Evolutionary conservation across 2,888 invertebrate species (phyloP).

Genomic region (Folsomia manolachei): DNA sequence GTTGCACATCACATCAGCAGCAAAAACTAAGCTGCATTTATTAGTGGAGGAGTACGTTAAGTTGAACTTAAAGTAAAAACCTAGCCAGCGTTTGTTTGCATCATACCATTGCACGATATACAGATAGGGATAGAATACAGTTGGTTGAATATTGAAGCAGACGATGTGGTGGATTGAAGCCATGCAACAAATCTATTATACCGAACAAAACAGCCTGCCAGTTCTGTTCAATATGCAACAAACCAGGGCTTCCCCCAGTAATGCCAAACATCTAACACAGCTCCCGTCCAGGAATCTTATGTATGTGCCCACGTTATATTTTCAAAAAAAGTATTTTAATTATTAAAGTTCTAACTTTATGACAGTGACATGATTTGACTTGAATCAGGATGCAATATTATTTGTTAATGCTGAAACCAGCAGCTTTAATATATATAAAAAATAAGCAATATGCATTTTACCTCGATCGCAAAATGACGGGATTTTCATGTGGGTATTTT

Average conservation of each 20-base stretch:
- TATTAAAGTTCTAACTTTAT: neutral
- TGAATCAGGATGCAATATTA: too few relatives aligned
- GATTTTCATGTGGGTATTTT: neutral
- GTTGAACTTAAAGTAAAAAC: neutral
- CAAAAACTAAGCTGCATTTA: conserved; percentile 3
- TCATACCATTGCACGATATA: neutral
- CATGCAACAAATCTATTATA: neutral
- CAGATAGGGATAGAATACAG: neutral
- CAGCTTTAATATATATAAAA: too few relatives aligned
- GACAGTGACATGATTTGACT: too few relatives aligned
- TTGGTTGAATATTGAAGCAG: neutral
- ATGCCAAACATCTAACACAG: conserved; percentile 50
- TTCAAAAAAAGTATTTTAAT: neutral
- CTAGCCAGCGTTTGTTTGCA: neutral
- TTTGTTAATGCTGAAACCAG: too few relatives aligned
- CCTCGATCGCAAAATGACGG: neutral
- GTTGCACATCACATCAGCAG: too few relatives aligned
- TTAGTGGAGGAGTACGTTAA: neutral
- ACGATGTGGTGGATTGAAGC: neutral
- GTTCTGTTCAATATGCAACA: neutral
- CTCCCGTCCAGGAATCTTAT: conserved; percentile 22
- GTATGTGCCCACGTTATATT: neutral
- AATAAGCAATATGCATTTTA: neutral
- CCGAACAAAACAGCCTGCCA: neutral
- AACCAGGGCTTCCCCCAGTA: conserved; percentile 49